Conservation (phyloP, 2,888 invertebrate species). For the Drosophila anomalata region DNA sequence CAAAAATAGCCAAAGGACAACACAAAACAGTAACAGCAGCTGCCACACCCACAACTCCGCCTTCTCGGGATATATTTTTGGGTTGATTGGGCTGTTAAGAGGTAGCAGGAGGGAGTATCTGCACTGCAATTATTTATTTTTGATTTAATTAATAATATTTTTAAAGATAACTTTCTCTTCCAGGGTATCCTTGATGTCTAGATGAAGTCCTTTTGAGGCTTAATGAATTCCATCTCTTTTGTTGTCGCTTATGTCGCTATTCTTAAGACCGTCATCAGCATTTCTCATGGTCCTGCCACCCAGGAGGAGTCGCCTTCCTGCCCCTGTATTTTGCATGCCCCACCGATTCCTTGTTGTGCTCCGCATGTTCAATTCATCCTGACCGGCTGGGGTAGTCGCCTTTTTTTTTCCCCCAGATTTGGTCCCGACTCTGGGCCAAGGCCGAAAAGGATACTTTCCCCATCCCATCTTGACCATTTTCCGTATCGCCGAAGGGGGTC, state of each 20-base stretch:
- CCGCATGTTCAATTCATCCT: slow-evolving; percentile 65
- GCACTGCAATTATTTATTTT: too few species aligned
- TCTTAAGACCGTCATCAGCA: slow-evolving; percentile 70
- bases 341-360: slow-evolving; percentile 52
- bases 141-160: neutral
- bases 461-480: slow-evolving; percentile 3
- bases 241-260: slow-evolving; percentile 15
- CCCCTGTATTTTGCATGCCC: slow-evolving; percentile 56
- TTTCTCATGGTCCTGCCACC: slow-evolving; percentile 48
- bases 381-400: slow-evolving; percentile 14
- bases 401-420: slow-evolving; percentile 7
- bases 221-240: slow-evolving; percentile 28
- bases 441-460: slow-evolving; percentile 30
- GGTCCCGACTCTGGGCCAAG: slow-evolving; percentile 25
- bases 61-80: neutral
- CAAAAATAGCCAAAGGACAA: slow-evolving; percentile 41
- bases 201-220: neutral
- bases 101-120: neutral
- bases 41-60: slow-evolving; percentile 16
- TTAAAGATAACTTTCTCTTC: neutral
- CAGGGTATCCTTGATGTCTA: slow-evolving; percentile 7
- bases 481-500: slow-evolving; percentile 6
- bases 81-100: slow-evolving; percentile 24
- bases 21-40: slow-evolving; percentile 5
- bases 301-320: neutral